Conservation (phyloP, 2,888 invertebrate species). For the Aporophyla nigra region DNA sequence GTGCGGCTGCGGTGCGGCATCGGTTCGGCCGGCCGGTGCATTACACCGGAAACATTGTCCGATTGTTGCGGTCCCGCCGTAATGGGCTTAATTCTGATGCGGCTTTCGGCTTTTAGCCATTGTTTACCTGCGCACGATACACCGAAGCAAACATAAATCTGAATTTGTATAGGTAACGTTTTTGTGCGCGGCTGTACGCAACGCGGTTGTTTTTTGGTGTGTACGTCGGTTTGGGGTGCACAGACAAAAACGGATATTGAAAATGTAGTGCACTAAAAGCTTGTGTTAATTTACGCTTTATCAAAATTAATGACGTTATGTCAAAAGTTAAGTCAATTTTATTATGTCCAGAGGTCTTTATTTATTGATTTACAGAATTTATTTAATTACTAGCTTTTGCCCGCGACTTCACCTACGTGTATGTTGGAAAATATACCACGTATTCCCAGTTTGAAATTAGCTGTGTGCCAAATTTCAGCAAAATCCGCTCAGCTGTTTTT, state of each 20-base stretch:
- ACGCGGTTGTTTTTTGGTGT: constrained; percentile 59
- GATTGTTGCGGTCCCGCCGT: constrained; percentile 84
- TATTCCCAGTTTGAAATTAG: not conserved
- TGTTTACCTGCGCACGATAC: constrained; percentile 84
- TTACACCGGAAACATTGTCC: constrained; percentile 83
- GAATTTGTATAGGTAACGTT: constrained; percentile 61
- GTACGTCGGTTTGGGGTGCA: constrained; percentile 50
- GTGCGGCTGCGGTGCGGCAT: constrained; percentile 42
- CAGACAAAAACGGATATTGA: constrained; percentile 46
- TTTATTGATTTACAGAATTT: not conserved
- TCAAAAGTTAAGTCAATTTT: not conserved
- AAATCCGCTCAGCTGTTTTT: not conserved
- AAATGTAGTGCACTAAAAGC: constrained; percentile 32
- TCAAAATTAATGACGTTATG: constrained; percentile 6
- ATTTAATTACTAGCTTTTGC: not conserved
- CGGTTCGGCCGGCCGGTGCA: constrained; percentile 74
- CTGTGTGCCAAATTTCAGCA: not conserved
- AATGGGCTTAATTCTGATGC: constrained; percentile 89
- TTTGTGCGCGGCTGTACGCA: constrained; percentile 62
- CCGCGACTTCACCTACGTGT: no score
- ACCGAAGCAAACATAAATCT: constrained; percentile 65
- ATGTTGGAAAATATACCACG: no score
- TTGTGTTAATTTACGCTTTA: not conserved
- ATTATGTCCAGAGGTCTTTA: not conserved
- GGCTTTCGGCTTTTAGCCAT: constrained; percentile 89